Evolutionary conservation across 2,888 invertebrate species (phyloP).

Genomic region (Zaprionus bogoriensis): DNA sequence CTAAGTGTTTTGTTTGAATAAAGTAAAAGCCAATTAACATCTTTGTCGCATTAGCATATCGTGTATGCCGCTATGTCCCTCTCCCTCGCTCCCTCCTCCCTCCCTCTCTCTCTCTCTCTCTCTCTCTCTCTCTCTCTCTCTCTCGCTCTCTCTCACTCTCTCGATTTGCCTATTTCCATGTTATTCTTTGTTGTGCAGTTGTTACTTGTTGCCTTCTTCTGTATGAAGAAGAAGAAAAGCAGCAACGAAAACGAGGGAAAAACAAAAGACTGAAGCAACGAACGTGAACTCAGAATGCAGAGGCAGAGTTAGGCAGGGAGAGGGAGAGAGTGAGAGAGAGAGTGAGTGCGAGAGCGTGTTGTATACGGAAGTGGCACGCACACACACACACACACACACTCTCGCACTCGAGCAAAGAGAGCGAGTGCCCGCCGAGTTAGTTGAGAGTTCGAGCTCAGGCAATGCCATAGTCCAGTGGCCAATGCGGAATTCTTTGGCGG

Average conservation of each 20-base stretch:
- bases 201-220: conserved; percentile 18
- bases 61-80: conserved; percentile 30
- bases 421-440: conserved; percentile 11
- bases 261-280: conserved; percentile 73
- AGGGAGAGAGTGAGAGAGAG: background rate
- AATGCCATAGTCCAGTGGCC: conserved; percentile 48
- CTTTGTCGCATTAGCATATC: conserved; percentile 73
- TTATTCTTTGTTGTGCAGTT: conserved; percentile 60
- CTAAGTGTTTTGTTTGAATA: conserved; percentile 67
- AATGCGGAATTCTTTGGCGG: conserved; percentile 65
- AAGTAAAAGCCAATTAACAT: conserved; percentile 78
- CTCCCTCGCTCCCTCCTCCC: background rate
- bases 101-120: background rate
- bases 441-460: conserved; percentile 34
- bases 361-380: conserved; percentile 67
- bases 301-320: background rate
- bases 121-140: background rate
- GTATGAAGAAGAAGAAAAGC: conserved; percentile 31
- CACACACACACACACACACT: conserved; percentile 31
- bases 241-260: conserved; percentile 27
- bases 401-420: conserved; percentile 9
- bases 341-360: conserved; percentile 32
- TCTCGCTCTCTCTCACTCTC: background rate
- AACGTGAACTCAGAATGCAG: conserved; percentile 62
- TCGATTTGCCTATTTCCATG: conserved; percentile 20